phyloP scores from a whole-genome alignment of 2,113 vertebrate genomes.

The Hepsetus odoe region DNA sequence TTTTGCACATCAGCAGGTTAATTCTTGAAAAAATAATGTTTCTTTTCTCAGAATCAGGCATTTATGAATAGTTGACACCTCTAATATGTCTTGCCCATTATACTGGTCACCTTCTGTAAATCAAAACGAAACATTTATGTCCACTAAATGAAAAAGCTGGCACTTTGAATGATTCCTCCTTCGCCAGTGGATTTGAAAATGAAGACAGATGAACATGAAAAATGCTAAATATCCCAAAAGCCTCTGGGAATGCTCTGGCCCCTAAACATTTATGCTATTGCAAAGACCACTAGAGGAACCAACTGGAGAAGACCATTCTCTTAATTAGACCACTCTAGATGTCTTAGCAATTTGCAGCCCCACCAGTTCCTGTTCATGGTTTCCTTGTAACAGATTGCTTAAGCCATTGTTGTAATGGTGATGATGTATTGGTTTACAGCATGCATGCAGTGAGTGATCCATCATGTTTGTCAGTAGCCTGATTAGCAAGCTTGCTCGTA shows the following conservation, averaged over 20 bases:
- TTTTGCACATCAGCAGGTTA: background rate
- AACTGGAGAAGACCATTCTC: conserved; percentile 21
- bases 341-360: conserved; percentile 26
- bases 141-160: conserved; percentile 9
- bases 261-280: conserved; percentile 3
- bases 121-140: background rate
- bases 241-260: conserved; percentile 5
- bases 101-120: conserved; percentile 10
- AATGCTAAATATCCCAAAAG: background rate
- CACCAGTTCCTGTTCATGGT: conserved; percentile 7
- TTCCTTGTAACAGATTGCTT: conserved; percentile 37
- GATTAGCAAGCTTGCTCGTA: conserved; percentile 43
- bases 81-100: background rate
- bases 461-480: conserved; percentile 53
- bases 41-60: background rate
- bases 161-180: conserved; percentile 24
- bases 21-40: background rate
- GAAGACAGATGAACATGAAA: conserved; percentile 34
- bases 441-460: conserved; percentile 42
- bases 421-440: conserved; percentile 58
- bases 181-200: conserved; percentile 15
- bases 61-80: background rate
- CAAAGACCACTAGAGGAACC: conserved; percentile 23
- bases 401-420: conserved; percentile 51
- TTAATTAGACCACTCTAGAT: conserved; percentile 21